Evolutionary conservation across 2,113 vertebrate genomes (phyloP).

Genomic region (Lepus europaeus): DNA sequence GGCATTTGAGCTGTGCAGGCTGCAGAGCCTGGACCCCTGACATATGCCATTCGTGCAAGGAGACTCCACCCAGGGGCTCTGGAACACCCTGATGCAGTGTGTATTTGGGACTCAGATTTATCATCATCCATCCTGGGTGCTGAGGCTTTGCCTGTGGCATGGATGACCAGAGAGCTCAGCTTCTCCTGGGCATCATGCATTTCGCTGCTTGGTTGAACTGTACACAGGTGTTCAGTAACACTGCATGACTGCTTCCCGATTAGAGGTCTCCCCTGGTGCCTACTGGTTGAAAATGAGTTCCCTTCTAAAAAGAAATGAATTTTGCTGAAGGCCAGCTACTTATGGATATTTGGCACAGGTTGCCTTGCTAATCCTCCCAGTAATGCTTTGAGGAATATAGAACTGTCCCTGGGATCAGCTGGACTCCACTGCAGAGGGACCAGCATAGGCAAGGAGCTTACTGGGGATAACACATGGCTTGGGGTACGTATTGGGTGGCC

Average conservation of each 20-base stretch:
- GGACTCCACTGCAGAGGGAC: background rate
- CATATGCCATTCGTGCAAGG: background rate
- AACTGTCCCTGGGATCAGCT: background rate
- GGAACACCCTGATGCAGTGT: background rate
- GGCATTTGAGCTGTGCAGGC: background rate
- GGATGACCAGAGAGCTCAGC: background rate
- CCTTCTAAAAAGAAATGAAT: conserved; percentile 24
- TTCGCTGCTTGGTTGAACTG: background rate
- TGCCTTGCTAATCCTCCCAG: conserved; percentile 13
- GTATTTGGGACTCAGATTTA: background rate
- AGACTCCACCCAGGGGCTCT: background rate
- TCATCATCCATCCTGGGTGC: background rate
- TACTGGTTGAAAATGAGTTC: conserved; percentile 9
- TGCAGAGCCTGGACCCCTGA: background rate
- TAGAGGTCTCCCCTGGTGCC: background rate
- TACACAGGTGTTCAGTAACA: background rate
- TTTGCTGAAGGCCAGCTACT: background rate
- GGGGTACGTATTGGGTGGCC: background rate
- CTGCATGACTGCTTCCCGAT: background rate
- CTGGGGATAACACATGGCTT: background rate
- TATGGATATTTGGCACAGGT: background rate
- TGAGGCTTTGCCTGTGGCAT: background rate
- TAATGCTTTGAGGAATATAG: background rate
- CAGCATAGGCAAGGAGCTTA: background rate
- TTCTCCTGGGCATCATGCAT: background rate